A percentile compares a stretch with the other conserved stretches of the same genome.
phyloP scores from a whole-genome alignment of 1,140 invertebrate species.

The Eciton burchellii region DNA sequence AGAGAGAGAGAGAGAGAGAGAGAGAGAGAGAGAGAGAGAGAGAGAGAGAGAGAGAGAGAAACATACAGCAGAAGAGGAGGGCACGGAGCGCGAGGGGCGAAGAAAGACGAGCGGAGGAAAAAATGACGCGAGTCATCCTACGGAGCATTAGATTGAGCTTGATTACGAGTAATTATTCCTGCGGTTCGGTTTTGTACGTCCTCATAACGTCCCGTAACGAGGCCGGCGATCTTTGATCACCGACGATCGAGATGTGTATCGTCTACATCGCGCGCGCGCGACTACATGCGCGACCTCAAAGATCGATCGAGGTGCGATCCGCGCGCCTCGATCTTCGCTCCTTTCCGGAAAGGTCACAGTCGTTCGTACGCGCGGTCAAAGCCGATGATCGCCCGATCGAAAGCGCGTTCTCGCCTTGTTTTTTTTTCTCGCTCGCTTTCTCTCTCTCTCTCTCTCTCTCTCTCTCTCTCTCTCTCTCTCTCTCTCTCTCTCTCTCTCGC shows the following conservation, averaged over 20 bases:
- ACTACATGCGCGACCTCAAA: constrained; percentile 52
- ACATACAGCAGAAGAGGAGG: too few relatives aligned
- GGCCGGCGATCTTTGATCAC: constrained; percentile 73
- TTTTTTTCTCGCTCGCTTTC: neutral
- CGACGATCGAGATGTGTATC: constrained; percentile 70
- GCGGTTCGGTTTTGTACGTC: constrained; percentile 77
- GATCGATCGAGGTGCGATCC: constrained; percentile 62
- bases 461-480: neutral
- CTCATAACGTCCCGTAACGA: constrained; percentile 74
- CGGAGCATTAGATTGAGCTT: constrained; percentile 83
- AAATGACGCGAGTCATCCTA: constrained; percentile 81
- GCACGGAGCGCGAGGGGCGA: neutral
- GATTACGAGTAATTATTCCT: constrained; percentile 85
- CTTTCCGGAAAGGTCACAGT: constrained; percentile 59
- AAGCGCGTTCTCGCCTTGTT: neutral
- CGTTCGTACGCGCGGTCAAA: constrained; percentile 19
- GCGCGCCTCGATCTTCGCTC: constrained; percentile 38
- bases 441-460: neutral
- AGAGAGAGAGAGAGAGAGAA: constrained; percentile 1
- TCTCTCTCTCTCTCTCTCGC: neutral
- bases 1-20: constrained; percentile 2
- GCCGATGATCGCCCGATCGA: neutral
- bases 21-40: constrained; percentile 20
- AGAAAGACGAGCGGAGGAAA: constrained; percentile 57
- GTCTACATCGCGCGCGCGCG: constrained; percentile 61